Conservation (phyloP, 2,888 invertebrate genomes). For the Troides oblongomaculatus region DNA sequence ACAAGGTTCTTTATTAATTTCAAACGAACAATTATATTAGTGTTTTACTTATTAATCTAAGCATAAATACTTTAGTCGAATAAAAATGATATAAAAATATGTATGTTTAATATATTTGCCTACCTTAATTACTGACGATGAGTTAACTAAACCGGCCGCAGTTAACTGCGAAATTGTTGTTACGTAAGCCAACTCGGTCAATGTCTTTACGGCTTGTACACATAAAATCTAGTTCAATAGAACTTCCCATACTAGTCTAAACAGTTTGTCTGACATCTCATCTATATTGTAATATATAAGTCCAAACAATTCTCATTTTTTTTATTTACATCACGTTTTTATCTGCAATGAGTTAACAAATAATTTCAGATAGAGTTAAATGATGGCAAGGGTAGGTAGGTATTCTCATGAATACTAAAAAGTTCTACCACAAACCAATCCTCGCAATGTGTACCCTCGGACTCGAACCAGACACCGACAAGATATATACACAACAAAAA, state of each 20-base stretch:
- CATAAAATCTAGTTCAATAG: slow-evolving; percentile 26
- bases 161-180: slow-evolving; percentile 26
- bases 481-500: too few species aligned
- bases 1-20: background rate
- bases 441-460: too few species aligned
- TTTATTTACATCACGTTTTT: background rate
- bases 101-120: background rate
- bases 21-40: background rate
- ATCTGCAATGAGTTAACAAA: too few species aligned
- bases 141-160: slow-evolving; percentile 14
- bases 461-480: too few species aligned
- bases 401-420: too few species aligned
- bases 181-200: slow-evolving; percentile 33
- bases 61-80: too few species aligned
- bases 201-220: slow-evolving; percentile 31
- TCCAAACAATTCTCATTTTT: background rate
- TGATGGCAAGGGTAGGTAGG: too few species aligned
- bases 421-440: too few species aligned
- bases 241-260: background rate
- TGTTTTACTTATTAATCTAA: too few species aligned
- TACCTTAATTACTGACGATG: background rate
- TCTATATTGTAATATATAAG: background rate
- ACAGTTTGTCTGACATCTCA: background rate
- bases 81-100: background rate
- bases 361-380: too few species aligned